These are phyloP conservation scores for Neuroterus valhalla DNA, from an alignment of 1,140 invertebrate species.

Conservation along the genomic window DNA sequence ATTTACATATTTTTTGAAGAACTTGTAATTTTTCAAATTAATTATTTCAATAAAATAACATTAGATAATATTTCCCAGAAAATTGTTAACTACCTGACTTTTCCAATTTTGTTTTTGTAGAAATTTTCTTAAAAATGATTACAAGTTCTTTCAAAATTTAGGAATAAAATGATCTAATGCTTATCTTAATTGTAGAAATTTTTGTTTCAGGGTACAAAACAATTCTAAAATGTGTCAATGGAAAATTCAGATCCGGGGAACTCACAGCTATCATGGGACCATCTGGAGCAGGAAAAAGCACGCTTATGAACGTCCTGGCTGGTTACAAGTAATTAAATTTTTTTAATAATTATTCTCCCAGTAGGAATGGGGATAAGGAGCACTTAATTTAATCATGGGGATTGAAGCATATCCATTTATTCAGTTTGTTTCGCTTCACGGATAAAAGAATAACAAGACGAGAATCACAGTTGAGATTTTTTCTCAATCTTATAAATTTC, in stretches of 20 bases:
- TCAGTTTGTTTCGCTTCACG: too few species aligned
- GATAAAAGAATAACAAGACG: too few species aligned
- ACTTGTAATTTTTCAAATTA: background rate
- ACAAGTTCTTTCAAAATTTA: background rate
- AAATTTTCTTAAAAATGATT: background rate
- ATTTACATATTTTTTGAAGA: background rate
- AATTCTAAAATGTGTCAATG: conserved; percentile 90
- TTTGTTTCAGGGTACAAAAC: conserved; percentile 81
- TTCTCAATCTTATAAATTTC: too few species aligned
- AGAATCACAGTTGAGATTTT: background rate
- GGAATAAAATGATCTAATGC: too few species aligned
- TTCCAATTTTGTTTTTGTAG: background rate
- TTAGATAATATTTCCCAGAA: background rate
- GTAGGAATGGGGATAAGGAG: too few species aligned
- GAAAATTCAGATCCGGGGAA: conserved; percentile 85
- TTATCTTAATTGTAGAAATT: conserved; percentile 24
- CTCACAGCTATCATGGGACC: conserved; percentile 96
- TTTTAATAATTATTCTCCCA: background rate
- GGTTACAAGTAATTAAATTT: conserved; percentile 85
- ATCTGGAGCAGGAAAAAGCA: conserved; percentile 94
- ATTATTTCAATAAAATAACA: background rate
- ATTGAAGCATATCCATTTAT: too few species aligned
- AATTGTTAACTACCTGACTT: too few species aligned
- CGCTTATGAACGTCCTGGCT: conserved; percentile 92
- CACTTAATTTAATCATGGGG: too few species aligned